Percentiles rank a stretch among this genome's conserved stretches.
Conservation (phyloP, 2,113 vertebrate genomes). For the Conger conger region DNA sequence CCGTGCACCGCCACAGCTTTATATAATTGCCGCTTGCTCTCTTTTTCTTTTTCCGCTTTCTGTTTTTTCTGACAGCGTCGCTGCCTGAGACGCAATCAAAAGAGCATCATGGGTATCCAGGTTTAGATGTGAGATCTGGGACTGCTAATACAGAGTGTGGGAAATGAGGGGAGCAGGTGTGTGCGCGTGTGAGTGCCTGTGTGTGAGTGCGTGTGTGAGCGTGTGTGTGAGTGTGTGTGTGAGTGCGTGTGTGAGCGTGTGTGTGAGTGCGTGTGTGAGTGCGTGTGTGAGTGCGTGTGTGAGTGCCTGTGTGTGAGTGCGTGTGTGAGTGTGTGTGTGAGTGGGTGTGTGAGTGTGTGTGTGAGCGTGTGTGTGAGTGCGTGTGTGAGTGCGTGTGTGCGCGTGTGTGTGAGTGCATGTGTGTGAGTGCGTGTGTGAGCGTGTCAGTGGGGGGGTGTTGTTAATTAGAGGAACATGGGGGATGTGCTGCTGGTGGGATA, state of each 20-base stretch:
- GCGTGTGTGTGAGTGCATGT: neutral
- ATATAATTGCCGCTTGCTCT: slow-evolving; percentile 31
- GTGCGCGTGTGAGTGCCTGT: neutral
- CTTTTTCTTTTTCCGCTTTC: neutral
- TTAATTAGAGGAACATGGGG: slow-evolving; percentile 90
- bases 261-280: slow-evolving; percentile 18
- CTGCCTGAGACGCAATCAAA: neutral
- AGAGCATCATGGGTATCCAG: neutral
- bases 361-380: neutral
- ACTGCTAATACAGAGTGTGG: neutral
- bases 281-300: slow-evolving; percentile 28
- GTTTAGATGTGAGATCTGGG: neutral
- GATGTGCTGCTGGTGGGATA: slow-evolving; percentile 67
- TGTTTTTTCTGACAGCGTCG: neutral
- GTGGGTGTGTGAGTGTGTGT: slow-evolving; percentile 13
- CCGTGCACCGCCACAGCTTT: neutral
- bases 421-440: neutral
- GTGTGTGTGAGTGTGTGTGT: neutral
- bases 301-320: slow-evolving; percentile 8
- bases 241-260: neutral
- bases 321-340: slow-evolving; percentile 32
- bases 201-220: neutral
- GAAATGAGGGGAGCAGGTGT: neutral
- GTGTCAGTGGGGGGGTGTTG: slow-evolving; percentile 45
- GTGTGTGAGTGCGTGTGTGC: too few species aligned